phyloP scores from a whole-genome alignment of 2,797 vertebrate species.

The Harpagifer antarcticus region DNA sequence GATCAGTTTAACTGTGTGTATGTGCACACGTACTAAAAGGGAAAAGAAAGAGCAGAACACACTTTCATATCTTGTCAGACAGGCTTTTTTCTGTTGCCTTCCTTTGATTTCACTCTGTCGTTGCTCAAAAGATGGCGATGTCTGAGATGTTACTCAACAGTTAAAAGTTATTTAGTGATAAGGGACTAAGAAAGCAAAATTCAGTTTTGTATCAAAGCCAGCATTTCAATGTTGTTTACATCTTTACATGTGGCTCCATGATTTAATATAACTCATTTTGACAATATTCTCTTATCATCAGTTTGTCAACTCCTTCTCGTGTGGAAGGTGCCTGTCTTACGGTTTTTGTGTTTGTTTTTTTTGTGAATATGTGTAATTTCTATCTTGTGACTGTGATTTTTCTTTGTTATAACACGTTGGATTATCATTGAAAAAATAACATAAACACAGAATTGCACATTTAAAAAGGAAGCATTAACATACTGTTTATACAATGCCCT shows the following conservation, averaged over 20 bases:
- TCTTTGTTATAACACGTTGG: constrained; percentile 42
- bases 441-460: constrained; percentile 69
- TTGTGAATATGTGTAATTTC: constrained; percentile 53
- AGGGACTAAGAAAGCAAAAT: neutral
- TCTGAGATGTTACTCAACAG: neutral
- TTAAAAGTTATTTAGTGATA: neutral
- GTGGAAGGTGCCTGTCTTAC: constrained; percentile 41
- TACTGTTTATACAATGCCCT: constrained; percentile 46
- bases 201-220: neutral
- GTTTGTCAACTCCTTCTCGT: constrained; percentile 4
- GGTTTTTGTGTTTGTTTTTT: constrained; percentile 32
- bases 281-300: neutral
- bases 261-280: constrained; percentile 12
- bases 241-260: constrained; percentile 16
- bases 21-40: constrained; percentile 36
- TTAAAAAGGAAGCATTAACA: constrained; percentile 35
- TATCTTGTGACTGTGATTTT: constrained; percentile 51
- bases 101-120: constrained; percentile 24
- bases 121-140: neutral
- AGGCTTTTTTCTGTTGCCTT: constrained; percentile 21
- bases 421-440: constrained; percentile 25
- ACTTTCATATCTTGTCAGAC: constrained; percentile 8
- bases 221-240: constrained; percentile 33
- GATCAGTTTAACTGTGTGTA: constrained; percentile 5
- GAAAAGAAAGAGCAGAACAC: constrained; percentile 34